Base-by-base conservation (phyloP, 2,888 invertebrate genomes). In the Tenthredo mesomela region DNA sequence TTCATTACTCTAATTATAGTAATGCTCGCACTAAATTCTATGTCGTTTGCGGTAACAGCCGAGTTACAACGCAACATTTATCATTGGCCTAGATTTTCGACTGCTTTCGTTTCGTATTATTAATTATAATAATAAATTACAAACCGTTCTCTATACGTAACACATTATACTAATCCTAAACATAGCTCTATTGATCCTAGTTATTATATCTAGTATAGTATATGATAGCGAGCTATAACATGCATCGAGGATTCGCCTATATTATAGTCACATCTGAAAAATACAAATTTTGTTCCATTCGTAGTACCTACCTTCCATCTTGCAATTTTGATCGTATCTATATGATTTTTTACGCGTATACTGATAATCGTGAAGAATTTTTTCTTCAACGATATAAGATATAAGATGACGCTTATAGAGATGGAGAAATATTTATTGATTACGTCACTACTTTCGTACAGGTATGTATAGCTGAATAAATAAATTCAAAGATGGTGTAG, bases 1-100 rank as follows among this genome's bases (percentile, higher is more conserved):
- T 50, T 50, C 29, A 77, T 77, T 50, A 77, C 25, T 77, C n/a
- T 71, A 71, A 77, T 73, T 43, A 73, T 73, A 43, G 25, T 43
- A 73, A 54, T 77, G 50, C n/a, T 7, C 7, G n/a, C n/a, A 54
- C 2, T 77, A 77, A 77, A 77, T 33, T 54, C 54, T 54, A 50
- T 18, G 12, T 25, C 25, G 21, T 73, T 21, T 9, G 29, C 25
- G 12, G 77, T 80, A 80, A 80, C 80, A 40, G 58, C 40, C 40
- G 58, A n/a, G 33, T 37, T 21, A 40, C 40, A 50, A 77, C 47
- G 77, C 29, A 21, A 18, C 50, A 18, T 21, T 33, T 61, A 40
- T 2, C 80, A 37, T 61, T 80, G 25, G 54, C 61, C 80, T 18
- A 61, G 37, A 61, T 80, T 40, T 21, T 80, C 61, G 29, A 25